Conservation (phyloP, 2,888 invertebrate species). For the Frankliniella intonsa region DNA sequence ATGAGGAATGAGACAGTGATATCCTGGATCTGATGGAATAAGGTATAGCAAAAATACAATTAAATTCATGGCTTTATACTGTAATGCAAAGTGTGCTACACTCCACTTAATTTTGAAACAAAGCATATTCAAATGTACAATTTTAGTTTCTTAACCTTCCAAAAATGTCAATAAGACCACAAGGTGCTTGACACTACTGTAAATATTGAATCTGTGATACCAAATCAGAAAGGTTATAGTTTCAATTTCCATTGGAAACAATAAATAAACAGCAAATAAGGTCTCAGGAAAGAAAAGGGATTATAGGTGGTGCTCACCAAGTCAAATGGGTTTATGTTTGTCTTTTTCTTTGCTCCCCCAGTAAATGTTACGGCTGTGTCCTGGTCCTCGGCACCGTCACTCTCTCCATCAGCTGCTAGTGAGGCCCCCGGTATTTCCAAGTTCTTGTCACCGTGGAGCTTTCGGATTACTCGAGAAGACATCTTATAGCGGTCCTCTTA, state of each 20-base stretch:
- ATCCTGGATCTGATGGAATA: neutral
- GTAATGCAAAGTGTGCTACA: slow-evolving; percentile 30
- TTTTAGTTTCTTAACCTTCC: neutral
- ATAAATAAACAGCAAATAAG: slow-evolving; percentile 27
- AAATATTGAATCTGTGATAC: neutral
- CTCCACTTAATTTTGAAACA: slow-evolving; percentile 8
- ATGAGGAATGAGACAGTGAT: neutral
- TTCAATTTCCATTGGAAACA: neutral
- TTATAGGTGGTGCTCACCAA: slow-evolving; percentile 53
- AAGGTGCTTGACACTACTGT: neutral
- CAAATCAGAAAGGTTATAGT: neutral
- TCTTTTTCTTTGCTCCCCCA: slow-evolving; percentile 54
- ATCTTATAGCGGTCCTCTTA: slow-evolving; percentile 43
- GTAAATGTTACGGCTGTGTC: slow-evolving; percentile 46
- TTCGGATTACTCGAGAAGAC: slow-evolving; percentile 63
- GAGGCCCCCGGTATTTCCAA: neutral
- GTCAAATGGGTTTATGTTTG: slow-evolving; percentile 64
- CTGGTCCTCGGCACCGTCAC: slow-evolving; percentile 51
- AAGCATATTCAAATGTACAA: neutral
- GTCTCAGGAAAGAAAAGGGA: too few relatives aligned
- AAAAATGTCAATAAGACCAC: neutral
- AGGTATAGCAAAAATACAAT: neutral
- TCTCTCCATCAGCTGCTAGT: slow-evolving; percentile 38
- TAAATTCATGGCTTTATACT: neutral
- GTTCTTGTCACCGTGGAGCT: slow-evolving; percentile 43